Base-by-base conservation (phyloP, 2,113 vertebrate species). In the Seriola quinqueradiata region DNA sequence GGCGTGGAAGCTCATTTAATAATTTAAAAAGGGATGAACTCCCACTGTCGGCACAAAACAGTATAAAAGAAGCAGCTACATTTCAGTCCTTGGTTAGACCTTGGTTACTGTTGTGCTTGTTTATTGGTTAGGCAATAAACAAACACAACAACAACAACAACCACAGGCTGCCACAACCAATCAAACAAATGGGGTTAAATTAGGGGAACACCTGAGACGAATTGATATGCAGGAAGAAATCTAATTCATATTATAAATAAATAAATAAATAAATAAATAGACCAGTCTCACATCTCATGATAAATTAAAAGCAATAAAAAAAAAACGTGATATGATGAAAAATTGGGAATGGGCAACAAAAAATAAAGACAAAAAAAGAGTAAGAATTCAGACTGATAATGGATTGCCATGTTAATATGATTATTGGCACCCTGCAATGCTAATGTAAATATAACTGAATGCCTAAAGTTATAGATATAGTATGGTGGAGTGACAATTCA, bases 131-230 rank as follows among this genome's bases (percentile, higher is more conserved):
- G 34, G 34, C 32, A 38, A 23, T 52, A 55, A 70, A 55, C 32
- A 38, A 28, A 70, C 32, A 70, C 17, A 38, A n/a, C 50, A 57
- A 16, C 68, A 70, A n/a, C 50, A 70, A n/a, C 50, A 32, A 52
- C 66, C 52, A 10, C 21, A 25, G 52, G 68, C 48, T 55, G 68
- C 68, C 34, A 54, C 50, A 54, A 23, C 34, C 50, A 70, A 70
- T 21, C 68, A 70, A 21, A 50, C 19, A 50, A 50, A 50, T 50
- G 34, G 48, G 50, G 68, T 55, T 23, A 38, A 70, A 70, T 69
- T 38, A 70, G 17, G n/a, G 48, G 10, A 70, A 38, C 52, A 70
- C 52, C 52, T 57, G 68, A 55, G 36, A 25, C 8, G 4, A 64
- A 38, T 23, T 5, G 36, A 64, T 40, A 48, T 17, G 14, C 8